Evolutionary conservation across 2,797 vertebrate genomes (phyloP), one percentile per base, ranked within the genome.

Genomic region (Taeniopygia guttata): DNA sequence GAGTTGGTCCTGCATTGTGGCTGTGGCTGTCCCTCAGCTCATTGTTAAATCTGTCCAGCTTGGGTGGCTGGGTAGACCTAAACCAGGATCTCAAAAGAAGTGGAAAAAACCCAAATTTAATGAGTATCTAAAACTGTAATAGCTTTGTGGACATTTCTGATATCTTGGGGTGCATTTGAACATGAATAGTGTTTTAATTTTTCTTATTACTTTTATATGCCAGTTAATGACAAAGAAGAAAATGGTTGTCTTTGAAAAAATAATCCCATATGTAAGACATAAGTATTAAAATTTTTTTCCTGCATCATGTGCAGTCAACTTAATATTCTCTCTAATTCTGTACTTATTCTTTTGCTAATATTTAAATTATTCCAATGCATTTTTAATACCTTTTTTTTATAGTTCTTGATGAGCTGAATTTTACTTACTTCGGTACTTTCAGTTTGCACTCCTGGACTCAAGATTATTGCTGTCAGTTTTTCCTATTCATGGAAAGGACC

Each of bases 1-100:
- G 58, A 56, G 60, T 68, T 16, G 8, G 2, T 66, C 13, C 40
- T 66, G 1, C 23, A 5, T 5, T 49, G n/a, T 0, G 2, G 13
- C 74, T 69, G 30, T 26, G 10, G 8, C 34, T 56, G 4, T 46
- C 18, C 34, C 17, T 32, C 15, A 18, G 38, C 52, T 77, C 26
- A 9, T 30, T 20, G 42, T 36, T 72, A 18, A 29, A 29, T 70
- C 27, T 63, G 10, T 79, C 25, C 76, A 48, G 7, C 19, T 84
- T 67, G 40, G 11, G 16, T 55, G 5, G 26, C 32, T 63, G 26
- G 6, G 8, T 49, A 49, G 55, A 26, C 42, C n/a, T 42, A 52
- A 80, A 63, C 16, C 19, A 69, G 13, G 56, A 78, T 60, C 64
- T 66, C 42, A 70, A 45, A 83, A 51, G 11, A 87, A 51, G 18